Evolutionary conservation across 2,113 vertebrate genomes (phyloP).

Genomic region (Pomatorhinus ruficollis): DNA sequence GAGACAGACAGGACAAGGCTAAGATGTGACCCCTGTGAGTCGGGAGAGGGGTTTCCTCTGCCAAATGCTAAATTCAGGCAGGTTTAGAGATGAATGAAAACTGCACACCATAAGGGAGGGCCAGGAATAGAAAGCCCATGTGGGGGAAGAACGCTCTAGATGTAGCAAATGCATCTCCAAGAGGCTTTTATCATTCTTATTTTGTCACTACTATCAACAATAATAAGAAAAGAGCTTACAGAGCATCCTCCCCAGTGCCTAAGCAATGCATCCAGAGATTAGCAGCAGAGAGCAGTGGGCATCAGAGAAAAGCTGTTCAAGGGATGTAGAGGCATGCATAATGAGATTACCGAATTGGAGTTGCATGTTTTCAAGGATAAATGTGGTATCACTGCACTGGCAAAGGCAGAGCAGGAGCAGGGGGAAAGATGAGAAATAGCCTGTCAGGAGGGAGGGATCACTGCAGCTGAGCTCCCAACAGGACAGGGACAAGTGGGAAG

Average conservation of each 20-base stretch:
- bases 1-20: background rate
- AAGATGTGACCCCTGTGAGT: background rate
- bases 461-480: slow-evolving; percentile 23
- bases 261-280: slow-evolving; percentile 47
- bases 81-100: slow-evolving; percentile 64
- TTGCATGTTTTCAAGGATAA: slow-evolving; percentile 62
- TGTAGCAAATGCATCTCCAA: slow-evolving; percentile 49
- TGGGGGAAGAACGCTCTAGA: slow-evolving; percentile 63
- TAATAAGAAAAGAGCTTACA: slow-evolving; percentile 58
- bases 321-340: slow-evolving; percentile 43
- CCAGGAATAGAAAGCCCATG: slow-evolving; percentile 63
- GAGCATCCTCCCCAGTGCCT: slow-evolving; percentile 44
- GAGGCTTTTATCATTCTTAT: slow-evolving; percentile 62
- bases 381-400: background rate
- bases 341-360: slow-evolving; percentile 55
- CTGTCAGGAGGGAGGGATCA: background rate
- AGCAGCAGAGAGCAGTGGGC: slow-evolving; percentile 42
- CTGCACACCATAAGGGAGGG: slow-evolving; percentile 50
- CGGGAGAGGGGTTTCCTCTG: slow-evolving; percentile 43
- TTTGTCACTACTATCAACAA: slow-evolving; percentile 69
- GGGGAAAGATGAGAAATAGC: background rate
- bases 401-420: background rate
- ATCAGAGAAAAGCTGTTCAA: slow-evolving; percentile 53
- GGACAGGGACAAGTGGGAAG: slow-evolving; percentile 55
- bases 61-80: slow-evolving; percentile 49